Percentiles rank a stretch among this genome's conserved stretches.
Conservation (phyloP, 2,888 invertebrate species). For the Xylota sylvarum region DNA sequence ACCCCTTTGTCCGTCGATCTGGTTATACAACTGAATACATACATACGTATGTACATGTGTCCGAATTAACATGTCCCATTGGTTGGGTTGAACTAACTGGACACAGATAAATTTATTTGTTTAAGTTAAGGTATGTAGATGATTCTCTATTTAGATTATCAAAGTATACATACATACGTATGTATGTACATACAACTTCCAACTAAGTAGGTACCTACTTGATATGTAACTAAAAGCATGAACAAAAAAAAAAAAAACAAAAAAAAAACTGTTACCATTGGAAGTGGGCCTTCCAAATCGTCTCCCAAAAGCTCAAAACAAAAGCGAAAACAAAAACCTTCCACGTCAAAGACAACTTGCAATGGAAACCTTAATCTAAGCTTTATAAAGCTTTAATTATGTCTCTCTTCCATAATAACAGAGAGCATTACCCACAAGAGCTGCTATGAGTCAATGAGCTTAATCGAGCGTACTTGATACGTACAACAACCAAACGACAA, state of each 20-base stretch:
- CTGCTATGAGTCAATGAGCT: conserved; percentile 72
- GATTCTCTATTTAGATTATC: too few species aligned
- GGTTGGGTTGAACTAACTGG: too few species aligned
- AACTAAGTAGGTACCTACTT: too few species aligned
- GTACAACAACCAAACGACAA: conserved; percentile 35
- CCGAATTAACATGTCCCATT: too few species aligned
- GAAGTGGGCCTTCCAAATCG: conserved; percentile 15
- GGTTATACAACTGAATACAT: too few species aligned
- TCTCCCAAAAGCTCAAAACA: conserved; percentile 29
- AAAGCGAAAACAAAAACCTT: conserved; percentile 21
- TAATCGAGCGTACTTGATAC: conserved; percentile 73
- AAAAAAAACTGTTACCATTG: conserved; percentile 26
- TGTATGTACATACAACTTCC: not conserved
- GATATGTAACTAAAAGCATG: not conserved
- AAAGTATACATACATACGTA: not conserved
- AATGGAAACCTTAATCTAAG: conserved; percentile 26
- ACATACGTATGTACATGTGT: too few species aligned
- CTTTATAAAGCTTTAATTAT: conserved; percentile 28
- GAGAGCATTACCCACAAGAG: conserved; percentile 52
- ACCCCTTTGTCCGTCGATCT: too few species aligned
- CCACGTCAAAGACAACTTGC: not conserved
- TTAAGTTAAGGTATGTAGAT: too few species aligned
- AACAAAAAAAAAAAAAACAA: not conserved
- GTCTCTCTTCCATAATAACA: conserved; percentile 37
- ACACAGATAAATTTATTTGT: too few species aligned